Base-by-base conservation (phyloP, 2,113 vertebrate species). In the Falcunculus frontatus region DNA sequence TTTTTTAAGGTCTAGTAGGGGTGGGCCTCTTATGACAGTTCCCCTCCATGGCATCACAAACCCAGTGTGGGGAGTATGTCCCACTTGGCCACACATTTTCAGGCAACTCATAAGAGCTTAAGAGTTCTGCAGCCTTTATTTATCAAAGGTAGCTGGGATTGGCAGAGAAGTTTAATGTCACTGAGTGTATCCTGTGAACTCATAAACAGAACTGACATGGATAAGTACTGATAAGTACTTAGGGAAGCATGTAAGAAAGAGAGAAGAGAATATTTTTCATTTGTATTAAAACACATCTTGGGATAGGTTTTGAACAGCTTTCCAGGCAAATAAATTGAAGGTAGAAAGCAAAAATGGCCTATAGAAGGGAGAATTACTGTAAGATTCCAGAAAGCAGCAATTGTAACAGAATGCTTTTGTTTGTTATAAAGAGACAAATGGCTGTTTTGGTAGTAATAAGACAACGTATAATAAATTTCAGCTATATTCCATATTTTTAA, bases 281-380 rank as follows among this genome's bases (percentile, higher is more conserved):
- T 86, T 82, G 65, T 76, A 93, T 80, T 67, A 83, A 88, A 93
- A 55, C 22, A 42, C 16, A 68, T 35, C 21, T 67, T 75, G 35
- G 44, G 73, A 89, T 33, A 92, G 35, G 50, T 69, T 95, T 94
- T 78, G 26, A 92, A 90, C 52, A 90, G 56, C 55, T 90, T 92
- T 96, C 68, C 27, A 81, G 41, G 52, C 64, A 89, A 89, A 88
- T 67, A 92, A 84, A 88, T 42, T 88, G 79, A 90, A 91, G n/a
- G 47, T 56, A 84, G 72, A 90, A 93, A 92, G 55, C 23, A 80
- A 91, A 91, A 91, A 86, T n/a, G 47, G 70, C 39, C 47, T 50
- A 20, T 37, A 65, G 35, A 84, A 95, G 19, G 46, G 23, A 92
- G 60, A 90, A 91, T 60, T 39, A 79, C 42, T 88, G 19, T 76